These are phyloP conservation scores for Harpalus rufipes DNA, from an alignment of 2,888 invertebrate species.

Conservation along the genomic window DNA sequence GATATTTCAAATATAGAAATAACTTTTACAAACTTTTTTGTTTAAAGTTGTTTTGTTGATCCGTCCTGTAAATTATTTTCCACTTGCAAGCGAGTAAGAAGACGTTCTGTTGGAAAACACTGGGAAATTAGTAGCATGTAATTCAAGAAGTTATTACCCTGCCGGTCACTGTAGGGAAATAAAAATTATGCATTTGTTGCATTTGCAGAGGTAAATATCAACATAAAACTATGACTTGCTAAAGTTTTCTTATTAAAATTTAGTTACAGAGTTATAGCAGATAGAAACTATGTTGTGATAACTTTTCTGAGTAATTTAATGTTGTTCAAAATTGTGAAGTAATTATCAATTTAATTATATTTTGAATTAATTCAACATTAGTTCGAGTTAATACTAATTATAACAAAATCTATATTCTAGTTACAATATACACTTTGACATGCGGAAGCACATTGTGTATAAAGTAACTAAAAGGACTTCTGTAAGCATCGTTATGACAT, in stretches of 20 bases:
- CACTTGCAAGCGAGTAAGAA: conserved; percentile 11
- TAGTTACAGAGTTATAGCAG: conserved; percentile 30
- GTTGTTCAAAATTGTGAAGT: neutral
- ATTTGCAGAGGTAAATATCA: conserved; percentile 13
- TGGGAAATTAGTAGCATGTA: conserved; percentile 11
- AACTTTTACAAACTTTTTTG: too few species aligned
- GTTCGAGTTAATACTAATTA: neutral
- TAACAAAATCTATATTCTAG: neutral
- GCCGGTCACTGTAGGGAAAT: neutral
- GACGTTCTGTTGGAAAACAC: conserved; percentile 17
- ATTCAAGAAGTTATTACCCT: conserved; percentile 24
- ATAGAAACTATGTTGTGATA: conserved; percentile 33
- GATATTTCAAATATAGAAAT: too few species aligned
- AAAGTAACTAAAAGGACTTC: neutral
- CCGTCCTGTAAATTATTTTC: neutral
- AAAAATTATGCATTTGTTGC: conserved; percentile 49
- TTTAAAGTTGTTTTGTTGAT: too few species aligned
- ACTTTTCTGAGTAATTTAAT: conserved; percentile 14
- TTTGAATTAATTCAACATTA: conserved; percentile 21
- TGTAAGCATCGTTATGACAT: too few species aligned
- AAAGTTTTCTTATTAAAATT: conserved; percentile 39
- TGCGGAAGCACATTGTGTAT: neutral
- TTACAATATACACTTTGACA: neutral
- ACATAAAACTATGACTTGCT: conserved; percentile 10
- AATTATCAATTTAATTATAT: conserved; percentile 31